These are phyloP conservation scores for Daphoenositta chrysoptera DNA, from an alignment of 2,113 vertebrate species.

Conservation along the genomic window DNA sequence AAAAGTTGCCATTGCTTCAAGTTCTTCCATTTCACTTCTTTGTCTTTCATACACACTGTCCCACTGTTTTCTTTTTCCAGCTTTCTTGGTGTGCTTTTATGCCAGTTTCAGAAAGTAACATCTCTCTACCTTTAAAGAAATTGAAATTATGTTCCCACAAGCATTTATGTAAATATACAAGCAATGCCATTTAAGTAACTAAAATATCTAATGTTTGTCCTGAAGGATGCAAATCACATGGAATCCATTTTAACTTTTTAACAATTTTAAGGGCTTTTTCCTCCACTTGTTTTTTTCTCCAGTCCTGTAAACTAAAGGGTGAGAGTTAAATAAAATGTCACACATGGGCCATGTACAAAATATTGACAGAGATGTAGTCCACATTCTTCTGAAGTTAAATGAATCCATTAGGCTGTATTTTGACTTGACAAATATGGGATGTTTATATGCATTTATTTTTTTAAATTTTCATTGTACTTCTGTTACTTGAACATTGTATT, in stretches of 20 bases:
- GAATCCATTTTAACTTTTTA: neutral
- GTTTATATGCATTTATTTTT: neutral
- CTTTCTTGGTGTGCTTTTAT: neutral
- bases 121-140: neutral
- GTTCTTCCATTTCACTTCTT: neutral
- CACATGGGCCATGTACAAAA: neutral
- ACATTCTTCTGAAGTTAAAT: neutral
- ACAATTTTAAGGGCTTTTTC: rapidly evolving
- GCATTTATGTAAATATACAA: neutral
- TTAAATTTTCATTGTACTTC: too few species aligned
- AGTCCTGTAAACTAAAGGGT: neutral
- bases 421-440: neutral
- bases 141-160: neutral
- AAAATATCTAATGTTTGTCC: neutral
- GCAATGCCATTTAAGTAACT: neutral
- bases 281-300: neutral
- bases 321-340: neutral
- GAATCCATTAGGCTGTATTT: neutral
- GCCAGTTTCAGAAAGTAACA: neutral
- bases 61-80: neutral
- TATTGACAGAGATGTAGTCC: neutral
- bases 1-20: neutral
- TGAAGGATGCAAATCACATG: neutral
- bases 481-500: neutral
- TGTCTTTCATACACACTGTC: neutral